These are phyloP conservation scores for Clivina fossor DNA, from an alignment of 2,888 invertebrate genomes.

Conservation along the genomic window DNA sequence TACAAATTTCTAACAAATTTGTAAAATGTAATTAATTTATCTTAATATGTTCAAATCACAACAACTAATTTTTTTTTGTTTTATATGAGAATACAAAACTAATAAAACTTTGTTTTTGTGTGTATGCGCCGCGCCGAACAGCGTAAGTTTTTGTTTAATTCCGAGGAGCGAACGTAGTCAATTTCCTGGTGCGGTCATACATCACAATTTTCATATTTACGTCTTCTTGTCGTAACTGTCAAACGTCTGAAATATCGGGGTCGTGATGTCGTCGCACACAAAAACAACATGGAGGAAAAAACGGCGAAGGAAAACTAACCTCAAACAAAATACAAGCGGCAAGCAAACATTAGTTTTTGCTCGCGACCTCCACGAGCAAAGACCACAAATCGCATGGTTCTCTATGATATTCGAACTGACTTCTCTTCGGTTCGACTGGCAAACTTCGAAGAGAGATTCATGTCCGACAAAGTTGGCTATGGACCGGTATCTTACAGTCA, in stretches of 20 bases:
- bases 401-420: slow-evolving; percentile 4
- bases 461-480: slow-evolving; percentile 17
- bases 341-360: slow-evolving; percentile 15
- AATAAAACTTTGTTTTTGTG: no score
- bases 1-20: no score
- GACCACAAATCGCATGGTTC: slow-evolving; percentile 5
- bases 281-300: slow-evolving; percentile 8
- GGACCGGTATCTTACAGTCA: slow-evolving; percentile 16
- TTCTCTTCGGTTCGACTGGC: not conserved
- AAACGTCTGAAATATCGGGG: slow-evolving; percentile 22
- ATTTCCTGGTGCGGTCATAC: no score
- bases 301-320: slow-evolving; percentile 21
- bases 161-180: no score
- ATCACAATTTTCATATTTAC: slow-evolving; percentile 20
- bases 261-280: slow-evolving; percentile 1
- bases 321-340: slow-evolving; percentile 9
- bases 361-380: not conserved
- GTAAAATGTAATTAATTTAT: no score
- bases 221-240: slow-evolving; percentile 23
- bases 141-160: no score
- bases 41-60: no score
- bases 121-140: no score
- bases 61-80: no score
- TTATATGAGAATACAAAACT: no score
- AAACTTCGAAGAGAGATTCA: slow-evolving; percentile 14